Base-by-base conservation (phyloP, 2,888 invertebrate species). In the Tortrix viridana region DNA sequence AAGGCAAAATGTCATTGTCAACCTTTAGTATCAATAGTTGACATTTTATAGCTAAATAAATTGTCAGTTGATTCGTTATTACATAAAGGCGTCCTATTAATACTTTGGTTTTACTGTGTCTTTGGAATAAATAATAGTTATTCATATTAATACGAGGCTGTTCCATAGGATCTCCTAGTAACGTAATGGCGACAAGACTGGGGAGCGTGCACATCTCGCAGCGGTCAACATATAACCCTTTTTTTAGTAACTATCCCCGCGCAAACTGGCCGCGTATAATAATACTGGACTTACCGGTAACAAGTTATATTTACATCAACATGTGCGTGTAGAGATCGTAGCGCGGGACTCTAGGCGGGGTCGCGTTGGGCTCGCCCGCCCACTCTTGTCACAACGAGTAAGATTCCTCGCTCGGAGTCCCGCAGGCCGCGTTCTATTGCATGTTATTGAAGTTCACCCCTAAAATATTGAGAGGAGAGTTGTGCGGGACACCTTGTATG, bases 391-490 rank as follows among this genome's bases (percentile, higher is more conserved):
- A 89, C 88, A 85, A 88, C 69, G 83, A 77, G 79, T 79, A 84
- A 3, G 82, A 71, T 69, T 85, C 84, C 66, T 77, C 76, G 46
- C 59, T 66, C 55, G 71, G 69, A 80, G 76, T 80, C 84, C 84
- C 87, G 84, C 81, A 80, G 60, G 82, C 88, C 88, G 84, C 84
- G 85, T 90, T 86, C 88, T 91, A 92, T 95, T 95, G 96, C 93
- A 96, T 95, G 77, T 95, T 94, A 83, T 95, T 96, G 74, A 96
- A 96, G 84, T 95, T 96, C 67, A 96, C 94, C 70, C 95, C 95
- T 77, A 96, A 94, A 79, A 95, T 93, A 86, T 95, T 95, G 78
- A 96, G 93, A 69, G 95, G 94, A 48, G 94, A 89, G 72, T 90
- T 89, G 84, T 94, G 94, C 23, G 93, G 81, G 84, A 95, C 93